Evolutionary conservation across 2,888 invertebrate species (phyloP).

Genomic region (Ormia ochracea): DNA sequence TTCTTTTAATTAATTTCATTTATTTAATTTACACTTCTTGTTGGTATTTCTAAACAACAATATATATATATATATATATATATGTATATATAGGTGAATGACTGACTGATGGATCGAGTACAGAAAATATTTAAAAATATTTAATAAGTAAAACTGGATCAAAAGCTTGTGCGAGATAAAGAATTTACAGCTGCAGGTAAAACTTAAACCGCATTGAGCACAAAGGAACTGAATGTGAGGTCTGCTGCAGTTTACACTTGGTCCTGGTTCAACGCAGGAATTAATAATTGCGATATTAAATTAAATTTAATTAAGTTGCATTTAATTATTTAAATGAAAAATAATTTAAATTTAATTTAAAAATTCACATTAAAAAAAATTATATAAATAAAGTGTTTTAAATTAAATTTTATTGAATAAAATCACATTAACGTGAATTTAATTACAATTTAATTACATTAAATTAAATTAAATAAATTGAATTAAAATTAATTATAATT

Average conservation of each 20-base stretch:
- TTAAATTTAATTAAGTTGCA: too few species aligned
- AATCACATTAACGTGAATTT: too few species aligned
- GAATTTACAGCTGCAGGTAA: slow-evolving; percentile 55
- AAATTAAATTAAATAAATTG: too few species aligned
- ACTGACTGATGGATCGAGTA: neutral
- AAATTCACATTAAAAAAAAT: too few species aligned
- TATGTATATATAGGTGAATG: slow-evolving; percentile 18
- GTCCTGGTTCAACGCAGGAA: neutral
- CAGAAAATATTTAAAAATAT: neutral
- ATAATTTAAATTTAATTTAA: too few species aligned
- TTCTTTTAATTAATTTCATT: slow-evolving; percentile 30
- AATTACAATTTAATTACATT: too few species aligned
- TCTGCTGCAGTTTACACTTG: neutral
- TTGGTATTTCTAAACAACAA: slow-evolving; percentile 9
- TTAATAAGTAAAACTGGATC: slow-evolving; percentile 12
- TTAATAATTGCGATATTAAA: too few species aligned
- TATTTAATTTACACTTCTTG: slow-evolving; percentile 37
- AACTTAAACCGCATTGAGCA: neutral
- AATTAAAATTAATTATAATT: too few species aligned
- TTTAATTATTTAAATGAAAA: too few species aligned
- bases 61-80: neutral
- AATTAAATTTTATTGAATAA: too few species aligned
- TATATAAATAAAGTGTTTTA: too few species aligned
- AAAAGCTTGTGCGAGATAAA: slow-evolving; percentile 5
- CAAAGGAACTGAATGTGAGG: neutral